Conservation (phyloP, 2,113 vertebrate genomes). For the Apodemus sylvaticus region DNA sequence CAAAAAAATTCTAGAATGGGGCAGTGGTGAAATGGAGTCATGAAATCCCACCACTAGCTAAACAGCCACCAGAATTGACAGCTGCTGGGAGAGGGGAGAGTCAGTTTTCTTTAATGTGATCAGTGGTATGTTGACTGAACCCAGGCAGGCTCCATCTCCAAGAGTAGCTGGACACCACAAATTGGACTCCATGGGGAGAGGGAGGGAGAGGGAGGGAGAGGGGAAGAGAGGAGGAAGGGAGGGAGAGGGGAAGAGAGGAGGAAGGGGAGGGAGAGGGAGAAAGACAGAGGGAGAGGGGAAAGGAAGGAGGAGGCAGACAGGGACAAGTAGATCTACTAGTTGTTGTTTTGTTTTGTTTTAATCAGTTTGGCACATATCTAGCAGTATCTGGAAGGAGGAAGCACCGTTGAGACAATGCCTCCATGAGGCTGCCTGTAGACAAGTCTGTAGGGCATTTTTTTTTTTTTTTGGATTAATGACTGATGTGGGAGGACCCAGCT, state of each 20-base stretch:
- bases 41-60: not conserved
- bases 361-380: not conserved
- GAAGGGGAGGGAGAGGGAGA: not conserved
- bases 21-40: not conserved
- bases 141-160: not conserved
- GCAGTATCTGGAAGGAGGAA: not conserved
- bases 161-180: not conserved
- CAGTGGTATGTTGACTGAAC: not conserved
- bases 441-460: too few relatives aligned
- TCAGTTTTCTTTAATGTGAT: not conserved
- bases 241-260: not conserved
- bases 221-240: too few relatives aligned
- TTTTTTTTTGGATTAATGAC: not conserved
- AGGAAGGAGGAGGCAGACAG: too few relatives aligned
- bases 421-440: not conserved
- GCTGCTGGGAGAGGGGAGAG: not conserved
- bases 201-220: not conserved
- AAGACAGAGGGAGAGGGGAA: too few relatives aligned
- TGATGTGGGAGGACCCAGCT: not conserved
- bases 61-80: not conserved
- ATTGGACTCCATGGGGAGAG: not conserved
- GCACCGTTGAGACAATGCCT: not conserved
- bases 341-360: not conserved
- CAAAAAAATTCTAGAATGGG: not conserved
- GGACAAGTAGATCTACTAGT: not conserved